Conservation (phyloP, 2,888 invertebrate species). For the Spodoptera littoralis region DNA sequence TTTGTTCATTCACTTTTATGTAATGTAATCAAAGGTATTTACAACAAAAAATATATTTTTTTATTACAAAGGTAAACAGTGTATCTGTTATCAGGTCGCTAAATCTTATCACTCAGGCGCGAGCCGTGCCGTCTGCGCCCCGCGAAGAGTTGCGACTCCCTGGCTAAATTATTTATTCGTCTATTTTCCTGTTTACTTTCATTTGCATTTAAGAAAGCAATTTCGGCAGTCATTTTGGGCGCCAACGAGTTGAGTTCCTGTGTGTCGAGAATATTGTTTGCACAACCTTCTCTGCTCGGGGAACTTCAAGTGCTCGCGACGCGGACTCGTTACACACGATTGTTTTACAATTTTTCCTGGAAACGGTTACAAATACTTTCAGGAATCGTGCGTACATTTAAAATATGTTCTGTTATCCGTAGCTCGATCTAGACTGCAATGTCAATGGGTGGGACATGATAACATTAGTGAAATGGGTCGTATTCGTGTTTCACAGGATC, state of each 20-base stretch:
- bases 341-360: too few relatives aligned
- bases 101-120: constrained; percentile 7
- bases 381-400: too few relatives aligned
- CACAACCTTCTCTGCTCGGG: constrained; percentile 2
- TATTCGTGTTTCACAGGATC: not conserved
- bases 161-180: constrained; percentile 73
- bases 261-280: constrained; percentile 10
- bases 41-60: too few relatives aligned
- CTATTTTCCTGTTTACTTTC: constrained; percentile 75
- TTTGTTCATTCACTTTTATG: too few relatives aligned
- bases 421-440: too few relatives aligned
- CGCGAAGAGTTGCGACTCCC: constrained; percentile 65
- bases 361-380: too few relatives aligned
- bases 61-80: not conserved
- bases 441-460: too few relatives aligned
- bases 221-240: constrained; percentile 63
- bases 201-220: constrained; percentile 78
- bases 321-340: too few relatives aligned
- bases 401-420: too few relatives aligned
- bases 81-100: constrained; percentile 4
- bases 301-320: constrained; percentile 5
- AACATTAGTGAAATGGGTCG: too few relatives aligned
- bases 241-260: constrained; percentile 46
- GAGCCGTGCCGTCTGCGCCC: constrained; percentile 13
- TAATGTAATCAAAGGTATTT: too few relatives aligned